Evolutionary conservation across 1,140 invertebrate species (phyloP).

Genomic region (Euschistus heros): DNA sequence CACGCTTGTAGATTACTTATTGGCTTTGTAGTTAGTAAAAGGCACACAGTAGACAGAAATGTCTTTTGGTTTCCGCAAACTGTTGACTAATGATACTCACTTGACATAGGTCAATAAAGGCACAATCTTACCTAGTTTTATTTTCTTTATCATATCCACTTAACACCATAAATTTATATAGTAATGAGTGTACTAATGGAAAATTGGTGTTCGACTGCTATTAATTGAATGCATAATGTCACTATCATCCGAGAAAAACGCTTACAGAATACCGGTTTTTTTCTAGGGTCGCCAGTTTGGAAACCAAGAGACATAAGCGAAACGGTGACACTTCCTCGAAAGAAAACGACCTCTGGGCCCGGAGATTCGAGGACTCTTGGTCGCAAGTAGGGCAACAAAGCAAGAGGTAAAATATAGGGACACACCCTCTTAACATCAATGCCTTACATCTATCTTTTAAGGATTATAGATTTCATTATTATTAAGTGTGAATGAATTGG

Average conservation of each 20-base stretch:
- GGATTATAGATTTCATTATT: neutral
- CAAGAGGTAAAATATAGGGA: conserved; percentile 13
- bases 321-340: conserved; percentile 31
- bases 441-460: neutral
- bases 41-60: conserved; percentile 19
- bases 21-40: conserved; percentile 3
- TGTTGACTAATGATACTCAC: conserved; percentile 2
- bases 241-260: conserved; percentile 8
- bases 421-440: neutral
- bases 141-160: too few relatives aligned
- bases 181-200: too few relatives aligned
- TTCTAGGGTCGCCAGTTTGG: conserved; percentile 81
- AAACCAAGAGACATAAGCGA: conserved; percentile 64
- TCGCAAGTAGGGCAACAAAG: conserved; percentile 21
- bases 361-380: conserved; percentile 29
- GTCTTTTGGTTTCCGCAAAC: conserved; percentile 31
- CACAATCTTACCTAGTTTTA: too few relatives aligned
- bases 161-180: too few relatives aligned
- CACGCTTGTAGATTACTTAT: neutral
- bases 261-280: conserved; percentile 35
- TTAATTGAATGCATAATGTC: neutral
- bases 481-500: neutral
- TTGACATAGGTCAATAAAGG: too few relatives aligned
- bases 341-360: conserved; percentile 31
- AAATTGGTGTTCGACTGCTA: too few relatives aligned